Percentiles rank a stretch among this genome's conserved stretches.
phyloP scores from a whole-genome alignment of 2,113 vertebrate species.

The Myiopsitta monachus region DNA sequence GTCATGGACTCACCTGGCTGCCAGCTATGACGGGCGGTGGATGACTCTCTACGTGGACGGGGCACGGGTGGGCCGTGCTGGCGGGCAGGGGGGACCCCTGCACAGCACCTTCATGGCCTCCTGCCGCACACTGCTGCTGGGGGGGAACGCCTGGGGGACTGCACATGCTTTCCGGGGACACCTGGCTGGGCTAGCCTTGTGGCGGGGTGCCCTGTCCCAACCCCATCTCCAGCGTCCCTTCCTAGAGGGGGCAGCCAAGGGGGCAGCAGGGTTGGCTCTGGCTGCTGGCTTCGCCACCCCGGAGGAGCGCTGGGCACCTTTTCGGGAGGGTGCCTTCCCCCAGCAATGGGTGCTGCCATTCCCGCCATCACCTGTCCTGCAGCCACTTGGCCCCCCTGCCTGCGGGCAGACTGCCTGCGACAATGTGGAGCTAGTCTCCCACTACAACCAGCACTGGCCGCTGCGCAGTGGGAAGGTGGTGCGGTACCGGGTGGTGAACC shows the following conservation, averaged over 20 bases:
- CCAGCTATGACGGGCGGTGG: conserved; percentile 82
- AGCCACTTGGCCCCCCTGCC: conserved; percentile 77
- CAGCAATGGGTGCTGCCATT: conserved; percentile 65
- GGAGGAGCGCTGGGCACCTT: conserved; percentile 78
- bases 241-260: background rate
- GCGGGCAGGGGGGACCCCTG: conserved; percentile 82
- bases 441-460: conserved; percentile 87
- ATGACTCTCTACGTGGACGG: conserved; percentile 90
- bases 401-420: conserved; percentile 91
- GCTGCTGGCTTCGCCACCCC: conserved; percentile 74
- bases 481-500: conserved; percentile 88
- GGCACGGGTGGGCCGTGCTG: conserved; percentile 81
- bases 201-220: conserved; percentile 76
- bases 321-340: conserved; percentile 79
- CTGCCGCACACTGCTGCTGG: conserved; percentile 88
- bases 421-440: conserved; percentile 84
- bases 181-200: conserved; percentile 80
- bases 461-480: conserved; percentile 82
- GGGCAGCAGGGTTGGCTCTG: conserved; percentile 55
- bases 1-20: conserved; percentile 88
- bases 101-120: conserved; percentile 89
- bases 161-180: conserved; percentile 84
- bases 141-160: conserved; percentile 82
- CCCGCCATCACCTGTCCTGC: conserved; percentile 72
- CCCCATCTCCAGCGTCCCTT: conserved; percentile 74